Evolutionary conservation across 1,140 invertebrate genomes (phyloP).

Genomic region (Rhizoglyphus robini): DNA sequence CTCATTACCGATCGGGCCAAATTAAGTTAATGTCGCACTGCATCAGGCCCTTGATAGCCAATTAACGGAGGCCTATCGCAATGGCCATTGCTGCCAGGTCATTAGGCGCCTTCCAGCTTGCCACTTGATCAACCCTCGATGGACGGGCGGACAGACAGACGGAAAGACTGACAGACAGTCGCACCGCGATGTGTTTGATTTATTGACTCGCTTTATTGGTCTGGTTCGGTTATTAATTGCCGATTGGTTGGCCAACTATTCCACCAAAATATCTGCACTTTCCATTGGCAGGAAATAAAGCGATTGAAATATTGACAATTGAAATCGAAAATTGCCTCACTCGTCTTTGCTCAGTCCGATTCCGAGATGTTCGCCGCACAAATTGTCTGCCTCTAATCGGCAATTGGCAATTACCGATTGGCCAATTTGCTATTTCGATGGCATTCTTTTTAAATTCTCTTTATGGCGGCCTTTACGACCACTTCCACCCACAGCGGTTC

Average conservation of each 20-base stretch:
- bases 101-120: no score
- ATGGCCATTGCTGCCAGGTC: no score
- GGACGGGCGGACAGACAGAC: no score
- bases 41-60: slow-evolving; percentile 1
- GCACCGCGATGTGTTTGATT: no score
- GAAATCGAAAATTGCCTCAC: slow-evolving; percentile 4
- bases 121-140: no score
- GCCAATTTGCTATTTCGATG: not conserved
- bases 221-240: slow-evolving; percentile 11
- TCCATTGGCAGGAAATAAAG: not conserved
- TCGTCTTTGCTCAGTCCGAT: not conserved
- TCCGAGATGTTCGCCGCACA: not conserved
- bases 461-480: no score
- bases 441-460: no score
- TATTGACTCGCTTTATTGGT: no score
- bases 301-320: no score
- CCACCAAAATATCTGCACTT: not conserved
- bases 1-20: not conserved
- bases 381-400: slow-evolving; percentile 6
- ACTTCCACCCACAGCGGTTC: not conserved
- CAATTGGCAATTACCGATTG: slow-evolving; percentile 15
- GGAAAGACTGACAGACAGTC: no score
- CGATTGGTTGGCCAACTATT: not conserved
- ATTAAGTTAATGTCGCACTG: slow-evolving; percentile 6
- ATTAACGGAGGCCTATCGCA: not conserved